Conservation (phyloP, 1,140 invertebrate species). For the Scaptodrosophila lebanonensis region DNA sequence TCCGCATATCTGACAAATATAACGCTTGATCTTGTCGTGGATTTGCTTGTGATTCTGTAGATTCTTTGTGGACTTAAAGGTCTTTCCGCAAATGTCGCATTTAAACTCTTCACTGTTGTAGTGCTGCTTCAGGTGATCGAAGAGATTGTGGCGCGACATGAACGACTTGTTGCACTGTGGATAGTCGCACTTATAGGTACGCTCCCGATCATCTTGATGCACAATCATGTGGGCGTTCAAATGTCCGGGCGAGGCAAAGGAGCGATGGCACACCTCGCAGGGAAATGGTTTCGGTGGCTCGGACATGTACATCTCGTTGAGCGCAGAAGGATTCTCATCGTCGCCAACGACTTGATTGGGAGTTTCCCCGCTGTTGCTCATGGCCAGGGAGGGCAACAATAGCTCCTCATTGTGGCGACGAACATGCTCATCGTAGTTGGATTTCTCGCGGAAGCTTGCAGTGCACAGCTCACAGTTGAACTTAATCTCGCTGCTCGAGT, state of each 20-base stretch:
- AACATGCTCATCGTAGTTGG: constrained; percentile 69
- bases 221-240: constrained; percentile 61
- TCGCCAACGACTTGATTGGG: constrained; percentile 11
- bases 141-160: constrained; percentile 77
- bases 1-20: constrained; percentile 77
- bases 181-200: constrained; percentile 63
- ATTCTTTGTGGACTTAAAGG: constrained; percentile 70
- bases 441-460: constrained; percentile 68
- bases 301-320: constrained; percentile 5
- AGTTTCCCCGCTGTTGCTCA: constrained; percentile 56
- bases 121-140: constrained; percentile 78
- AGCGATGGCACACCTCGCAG: constrained; percentile 57
- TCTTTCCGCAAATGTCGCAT: constrained; percentile 77
- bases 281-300: constrained; percentile 40
- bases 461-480: constrained; percentile 70
- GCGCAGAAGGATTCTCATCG: constrained; percentile 13
- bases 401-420: constrained; percentile 69
- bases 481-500: constrained; percentile 48
- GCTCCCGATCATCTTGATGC: constrained; percentile 58
- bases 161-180: constrained; percentile 72
- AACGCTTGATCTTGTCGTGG: constrained; percentile 78
- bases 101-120: constrained; percentile 78
- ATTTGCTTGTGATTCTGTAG: constrained; percentile 74
- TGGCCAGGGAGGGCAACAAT: constrained; percentile 52
- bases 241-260: constrained; percentile 54